Base-by-base conservation (phyloP, 2,797 vertebrate genomes). In the Poeciliopsis paucimaculata region DNA sequence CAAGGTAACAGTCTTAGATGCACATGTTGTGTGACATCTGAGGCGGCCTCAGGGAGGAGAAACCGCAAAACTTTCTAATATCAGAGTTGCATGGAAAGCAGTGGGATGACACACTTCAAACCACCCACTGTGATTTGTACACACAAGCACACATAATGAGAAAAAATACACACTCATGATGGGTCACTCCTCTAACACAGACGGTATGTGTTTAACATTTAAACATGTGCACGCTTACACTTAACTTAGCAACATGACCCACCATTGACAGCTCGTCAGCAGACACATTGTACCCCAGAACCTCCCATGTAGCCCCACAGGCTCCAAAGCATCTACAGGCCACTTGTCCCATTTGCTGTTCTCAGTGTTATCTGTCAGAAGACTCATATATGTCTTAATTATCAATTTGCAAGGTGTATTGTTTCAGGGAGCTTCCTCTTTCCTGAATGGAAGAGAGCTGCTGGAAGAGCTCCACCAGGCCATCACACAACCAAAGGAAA, bases 401-500 rank as follows among this genome's bases (percentile, higher is more conserved):
- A 95, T 94, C 93, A 92, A 90, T 82, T 76, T 84, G 88, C 79
- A 66, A 88, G 83, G 87, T 79, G 82, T 95, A 94, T 96, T 96
- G 85, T 95, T 95, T 95, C 94, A 94, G 94, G 83, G 89, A 77
- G 90, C 88, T 96, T 96, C 95, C 95, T 95, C 87, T 94, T 95
- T 95, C 95, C 95, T 95, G 94, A 82, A 68, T 77, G 80, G 89
- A 78, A 91, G 87, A 85, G 86, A 84, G 80, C 82, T 84, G 80
- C 76, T 84, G 76, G 62, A 43, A 72, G 84, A 64, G 72, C 73
- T 81, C 43, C 81, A 75, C 36, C 55, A 77, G 84, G 86, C 75
- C 72, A 26, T 75, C 76, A 80, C 81, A 79, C 80, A 74, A 49
- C 83, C 78, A 57, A 83, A 75, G 88, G 73, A 79, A 87, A 83